Percentiles rank a stretch among this genome's conserved stretches.
phyloP scores from a whole-genome alignment of 2,797 vertebrate genomes.

The Enteromius mattozi region DNA sequence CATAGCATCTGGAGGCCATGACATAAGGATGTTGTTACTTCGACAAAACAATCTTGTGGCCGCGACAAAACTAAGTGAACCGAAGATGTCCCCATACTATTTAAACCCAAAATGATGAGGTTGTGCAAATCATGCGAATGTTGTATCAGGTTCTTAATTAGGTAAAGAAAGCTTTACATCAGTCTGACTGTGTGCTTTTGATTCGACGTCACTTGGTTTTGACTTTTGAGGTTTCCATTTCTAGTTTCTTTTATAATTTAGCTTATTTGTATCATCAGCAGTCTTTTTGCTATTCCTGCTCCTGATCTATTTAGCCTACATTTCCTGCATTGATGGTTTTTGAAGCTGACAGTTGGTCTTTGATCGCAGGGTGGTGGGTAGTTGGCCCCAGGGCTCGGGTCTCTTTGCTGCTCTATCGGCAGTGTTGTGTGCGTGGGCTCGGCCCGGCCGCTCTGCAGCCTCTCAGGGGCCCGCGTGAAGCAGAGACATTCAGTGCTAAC shows the following conservation, averaged over 20 bases:
- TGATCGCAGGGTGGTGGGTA: constrained; percentile 28
- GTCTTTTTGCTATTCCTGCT: constrained; percentile 1
- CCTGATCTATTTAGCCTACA: constrained; percentile 12
- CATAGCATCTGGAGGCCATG: too few relatives aligned
- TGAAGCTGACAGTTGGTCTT: constrained; percentile 53
- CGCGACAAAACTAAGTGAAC: too few relatives aligned
- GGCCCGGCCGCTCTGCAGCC: neutral
- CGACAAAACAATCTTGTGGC: too few relatives aligned
- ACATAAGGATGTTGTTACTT: too few relatives aligned
- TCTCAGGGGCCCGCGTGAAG: constrained; percentile 32
- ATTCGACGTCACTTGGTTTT: neutral
- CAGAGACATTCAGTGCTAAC: constrained; percentile 64
- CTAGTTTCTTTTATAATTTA: neutral
- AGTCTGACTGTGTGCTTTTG: neutral
- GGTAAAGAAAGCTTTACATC: neutral
- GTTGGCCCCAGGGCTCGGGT: constrained; percentile 43
- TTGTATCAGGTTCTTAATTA: neutral
- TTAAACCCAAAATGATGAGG: neutral
- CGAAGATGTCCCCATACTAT: too few relatives aligned
- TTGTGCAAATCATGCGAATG: too few relatives aligned
- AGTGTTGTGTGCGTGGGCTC: constrained; percentile 21
- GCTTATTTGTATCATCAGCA: constrained; percentile 27
- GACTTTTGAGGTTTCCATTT: neutral
- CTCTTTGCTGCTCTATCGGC: constrained; percentile 19
- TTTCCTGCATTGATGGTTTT: constrained; percentile 22